A percentile compares a stretch with the other conserved stretches of the same genome.
phyloP scores from a whole-genome alignment of 2,888 invertebrate genomes.

The Gastrophysa polygoni region DNA sequence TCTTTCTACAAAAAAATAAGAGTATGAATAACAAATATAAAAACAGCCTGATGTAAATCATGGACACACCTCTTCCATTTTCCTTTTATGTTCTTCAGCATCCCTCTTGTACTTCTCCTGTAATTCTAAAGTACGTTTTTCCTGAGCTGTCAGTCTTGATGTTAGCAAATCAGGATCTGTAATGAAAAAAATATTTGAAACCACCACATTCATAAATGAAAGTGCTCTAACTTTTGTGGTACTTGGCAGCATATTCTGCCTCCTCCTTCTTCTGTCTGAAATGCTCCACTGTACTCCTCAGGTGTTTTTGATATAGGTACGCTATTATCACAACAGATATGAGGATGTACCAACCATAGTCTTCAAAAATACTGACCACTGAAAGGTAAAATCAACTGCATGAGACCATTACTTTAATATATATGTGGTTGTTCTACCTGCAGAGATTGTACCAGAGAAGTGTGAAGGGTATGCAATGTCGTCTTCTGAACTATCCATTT shows the following conservation, averaged over 20 bases:
- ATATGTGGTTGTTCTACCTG: constrained; percentile 12
- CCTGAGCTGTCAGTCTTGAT: constrained; percentile 52
- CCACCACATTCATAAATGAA: too few species aligned
- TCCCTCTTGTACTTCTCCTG: constrained; percentile 56
- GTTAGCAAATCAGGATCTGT: constrained; percentile 58
- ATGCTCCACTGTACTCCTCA: constrained; percentile 48
- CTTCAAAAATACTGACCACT: constrained; percentile 40
- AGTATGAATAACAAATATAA: neutral
- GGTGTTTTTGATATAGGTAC: constrained; percentile 50
- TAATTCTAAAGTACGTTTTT: constrained; percentile 54
- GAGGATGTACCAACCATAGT: constrained; percentile 57
- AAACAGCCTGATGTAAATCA: neutral
- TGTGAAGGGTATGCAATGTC: constrained; percentile 17
- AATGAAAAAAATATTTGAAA: too few species aligned
- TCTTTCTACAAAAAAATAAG: constrained; percentile 47
- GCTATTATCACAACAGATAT: constrained; percentile 43
- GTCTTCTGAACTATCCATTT: constrained; percentile 7
- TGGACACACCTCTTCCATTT: constrained; percentile 56
- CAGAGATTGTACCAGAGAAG: constrained; percentile 15
- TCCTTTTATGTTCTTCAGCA: constrained; percentile 50
- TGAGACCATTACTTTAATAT: too few species aligned
- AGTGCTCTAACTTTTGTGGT: constrained; percentile 57
- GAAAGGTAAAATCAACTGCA: constrained; percentile 29
- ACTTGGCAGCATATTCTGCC: constrained; percentile 56
- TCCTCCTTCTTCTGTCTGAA: constrained; percentile 53